Conservation (phyloP, 1,140 invertebrate genomes). For the Forficula auricularia region DNA sequence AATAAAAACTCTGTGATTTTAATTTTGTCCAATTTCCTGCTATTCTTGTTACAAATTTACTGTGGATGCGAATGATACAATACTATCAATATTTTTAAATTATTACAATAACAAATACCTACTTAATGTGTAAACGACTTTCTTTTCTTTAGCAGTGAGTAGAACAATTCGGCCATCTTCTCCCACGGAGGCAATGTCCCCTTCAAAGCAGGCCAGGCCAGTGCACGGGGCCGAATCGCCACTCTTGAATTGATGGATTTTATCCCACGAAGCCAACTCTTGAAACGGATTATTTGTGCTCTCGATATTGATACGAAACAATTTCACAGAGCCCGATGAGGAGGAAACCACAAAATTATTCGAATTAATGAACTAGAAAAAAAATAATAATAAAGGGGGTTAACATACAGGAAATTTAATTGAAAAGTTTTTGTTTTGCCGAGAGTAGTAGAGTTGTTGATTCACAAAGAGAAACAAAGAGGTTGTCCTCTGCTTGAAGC, state of each 20-base stretch:
- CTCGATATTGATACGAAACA: constrained; percentile 39
- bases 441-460: no score
- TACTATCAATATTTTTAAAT: no score
- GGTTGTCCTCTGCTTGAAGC: no score
- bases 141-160: constrained; percentile 39
- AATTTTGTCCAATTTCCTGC: no score
- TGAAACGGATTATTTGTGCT: constrained; percentile 27
- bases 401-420: constrained; percentile 27
- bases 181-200: constrained; percentile 55
- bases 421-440: constrained; percentile 20
- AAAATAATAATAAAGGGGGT: constrained; percentile 26
- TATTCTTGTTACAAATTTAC: no score
- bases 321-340: constrained; percentile 40
- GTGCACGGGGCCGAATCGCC: constrained; percentile 41
- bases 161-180: constrained; percentile 67
- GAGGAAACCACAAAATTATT: constrained; percentile 43
- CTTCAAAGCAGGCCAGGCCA: constrained; percentile 44
- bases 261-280: constrained; percentile 33
- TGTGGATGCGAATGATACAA: no score
- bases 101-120: constrained; percentile 24
- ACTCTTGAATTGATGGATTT: constrained; percentile 39
- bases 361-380: constrained; percentile 37
- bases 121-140: constrained; percentile 43
- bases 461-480: constrained; percentile 25
- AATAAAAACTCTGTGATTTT: no score